These are phyloP conservation scores for Linnaemya tessellans DNA, from an alignment of 2,888 invertebrate species.

Conservation along the genomic window DNA sequence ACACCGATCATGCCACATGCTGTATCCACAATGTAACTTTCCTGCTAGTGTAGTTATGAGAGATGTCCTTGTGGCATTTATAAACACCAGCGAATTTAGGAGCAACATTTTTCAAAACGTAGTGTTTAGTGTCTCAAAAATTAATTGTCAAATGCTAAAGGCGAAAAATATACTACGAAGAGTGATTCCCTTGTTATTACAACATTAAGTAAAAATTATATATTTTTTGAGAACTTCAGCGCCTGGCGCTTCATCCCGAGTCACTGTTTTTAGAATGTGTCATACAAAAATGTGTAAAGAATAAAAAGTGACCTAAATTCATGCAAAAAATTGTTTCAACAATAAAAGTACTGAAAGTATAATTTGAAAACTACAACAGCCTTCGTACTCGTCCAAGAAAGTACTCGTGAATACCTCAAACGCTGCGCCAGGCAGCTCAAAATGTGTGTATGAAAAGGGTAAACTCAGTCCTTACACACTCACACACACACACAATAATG, in stretches of 20 bases:
- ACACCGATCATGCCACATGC: no score
- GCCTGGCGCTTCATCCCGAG: not conserved
- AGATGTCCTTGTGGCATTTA: no score
- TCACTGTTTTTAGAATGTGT: slow-evolving; percentile 23
- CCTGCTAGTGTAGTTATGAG: no score
- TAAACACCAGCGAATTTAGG: no score
- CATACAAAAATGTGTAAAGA: not conserved
- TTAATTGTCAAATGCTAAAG: no score
- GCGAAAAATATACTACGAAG: no score
- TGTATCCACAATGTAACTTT: no score
- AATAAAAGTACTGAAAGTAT: slow-evolving; percentile 38
- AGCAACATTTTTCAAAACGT: no score
- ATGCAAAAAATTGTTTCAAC: slow-evolving; percentile 44
- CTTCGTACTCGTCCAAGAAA: not conserved
- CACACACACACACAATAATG: slow-evolving; percentile 7
- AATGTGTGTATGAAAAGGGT: slow-evolving; percentile 4
- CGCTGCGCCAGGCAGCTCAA: slow-evolving; percentile 24
- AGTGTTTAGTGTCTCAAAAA: no score
- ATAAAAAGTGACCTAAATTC: slow-evolving; percentile 44
- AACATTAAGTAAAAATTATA: not conserved
- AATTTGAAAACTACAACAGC: slow-evolving; percentile 47
- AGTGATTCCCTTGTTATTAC: no score
- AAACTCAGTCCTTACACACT: not conserved
- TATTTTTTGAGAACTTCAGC: not conserved
- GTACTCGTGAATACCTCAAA: slow-evolving; percentile 38